Conservation (phyloP, 1,140 invertebrate genomes). For the Heliconius himera region DNA sequence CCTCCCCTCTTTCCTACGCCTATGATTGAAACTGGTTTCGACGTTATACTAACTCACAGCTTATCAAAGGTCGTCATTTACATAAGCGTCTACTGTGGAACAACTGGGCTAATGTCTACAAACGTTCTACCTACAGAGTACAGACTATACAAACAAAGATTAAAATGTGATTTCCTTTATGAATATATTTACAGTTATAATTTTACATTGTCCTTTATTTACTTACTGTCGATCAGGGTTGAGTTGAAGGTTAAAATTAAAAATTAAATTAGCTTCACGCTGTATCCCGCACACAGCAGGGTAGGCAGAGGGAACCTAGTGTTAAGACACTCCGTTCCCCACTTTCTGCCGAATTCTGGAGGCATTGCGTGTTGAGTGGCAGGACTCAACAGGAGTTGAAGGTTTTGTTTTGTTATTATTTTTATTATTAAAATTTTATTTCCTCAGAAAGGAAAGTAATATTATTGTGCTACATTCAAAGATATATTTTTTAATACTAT, state of each 20-base stretch:
- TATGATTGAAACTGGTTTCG: slow-evolving; percentile 9
- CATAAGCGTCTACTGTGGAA: slow-evolving; percentile 33
- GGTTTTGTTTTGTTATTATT: slow-evolving; percentile 1
- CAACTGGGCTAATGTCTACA: slow-evolving; percentile 18
- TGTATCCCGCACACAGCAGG: too few species aligned
- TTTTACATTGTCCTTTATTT: background rate
- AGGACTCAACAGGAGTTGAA: too few species aligned
- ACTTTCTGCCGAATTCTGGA: too few species aligned
- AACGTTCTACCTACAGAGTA: background rate
- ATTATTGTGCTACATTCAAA: too few species aligned
- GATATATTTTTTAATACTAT: too few species aligned
- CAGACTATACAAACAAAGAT: background rate
- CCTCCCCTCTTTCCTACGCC: too few species aligned
- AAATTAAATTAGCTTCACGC: too few species aligned
- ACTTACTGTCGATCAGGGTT: background rate
- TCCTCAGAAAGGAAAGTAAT: too few species aligned
- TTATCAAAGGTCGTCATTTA: slow-evolving; percentile 39
- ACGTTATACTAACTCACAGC: slow-evolving; percentile 9
- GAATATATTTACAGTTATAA: slow-evolving; percentile 7
- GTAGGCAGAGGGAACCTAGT: too few species aligned
- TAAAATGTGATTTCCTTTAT: slow-evolving; percentile 2
- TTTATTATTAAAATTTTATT: background rate
- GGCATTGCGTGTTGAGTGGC: too few species aligned
- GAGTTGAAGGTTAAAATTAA: background rate
- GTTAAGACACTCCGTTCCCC: too few species aligned